Base-by-base conservation (phyloP, 2,888 invertebrate genomes). In the Drosophila crucigera region DNA sequence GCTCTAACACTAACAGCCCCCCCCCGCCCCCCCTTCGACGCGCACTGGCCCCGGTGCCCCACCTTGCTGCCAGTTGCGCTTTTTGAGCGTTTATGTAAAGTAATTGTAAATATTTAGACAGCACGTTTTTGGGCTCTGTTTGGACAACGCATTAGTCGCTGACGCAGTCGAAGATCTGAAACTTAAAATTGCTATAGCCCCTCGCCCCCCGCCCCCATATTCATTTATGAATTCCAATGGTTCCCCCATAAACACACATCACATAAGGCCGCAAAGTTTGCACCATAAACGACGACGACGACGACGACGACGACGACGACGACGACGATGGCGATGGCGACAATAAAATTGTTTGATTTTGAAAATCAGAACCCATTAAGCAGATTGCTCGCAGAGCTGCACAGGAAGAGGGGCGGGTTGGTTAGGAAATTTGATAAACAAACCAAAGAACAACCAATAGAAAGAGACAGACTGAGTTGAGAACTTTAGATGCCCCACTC, bases 261-360 rank as follows among this genome's bases (percentile, higher is more conserved):
- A 87, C 76, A 84, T 61, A 65, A 53, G 66, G 35, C 83, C 82
- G 85, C 74, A 64, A 67, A 62, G 73, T 76, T 80, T 73, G 81
- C 81, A 66, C 78, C 78, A 78, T 82, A 81, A 80, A 79, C 43
- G 16, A 16, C 56, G 43, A 14, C 9, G 16, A 19, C 52, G 35
- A 41, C 50, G 39, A 2, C 19, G 7, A 3, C 25, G 25, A 25
- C 25, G 25, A 25, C 25, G 25, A 25, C 25, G 25, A 25, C 25
- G 25, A 25, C 25, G 25, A 25, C 14, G 59, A 43, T 31, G 30
- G 30, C 79, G 75, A 59, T 70, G 80, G 80, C 76, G 76, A 84
- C 76, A 85, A 89, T 86, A 89, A 86, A 89, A 84, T 59, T 82
- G 87, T 89, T 84, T 84, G 84, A 89, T 84, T 84, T 84, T 59